Conservation (phyloP, 2,113 vertebrate species). For the Aspiorhynchus laticeps region DNA sequence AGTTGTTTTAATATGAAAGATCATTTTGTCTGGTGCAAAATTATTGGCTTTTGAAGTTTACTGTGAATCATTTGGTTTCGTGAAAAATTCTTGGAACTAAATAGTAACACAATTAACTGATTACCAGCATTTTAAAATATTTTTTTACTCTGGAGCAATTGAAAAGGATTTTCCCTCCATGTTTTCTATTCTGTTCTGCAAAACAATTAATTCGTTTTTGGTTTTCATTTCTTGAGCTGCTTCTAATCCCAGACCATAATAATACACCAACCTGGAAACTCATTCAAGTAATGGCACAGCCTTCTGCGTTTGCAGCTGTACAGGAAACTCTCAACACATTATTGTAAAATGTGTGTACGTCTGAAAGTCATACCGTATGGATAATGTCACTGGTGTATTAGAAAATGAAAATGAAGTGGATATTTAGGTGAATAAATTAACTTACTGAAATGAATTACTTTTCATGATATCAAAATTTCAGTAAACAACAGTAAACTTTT, state of each 20-base stretch:
- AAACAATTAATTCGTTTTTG: neutral
- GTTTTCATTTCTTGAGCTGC: neutral
- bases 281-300: neutral
- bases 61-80: neutral
- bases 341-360: neutral
- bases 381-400: neutral
- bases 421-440: neutral
- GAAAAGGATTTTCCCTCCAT: no score
- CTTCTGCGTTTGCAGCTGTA: neutral
- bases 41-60: neutral
- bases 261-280: constrained; percentile 6
- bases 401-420: neutral
- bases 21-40: neutral
- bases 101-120: neutral
- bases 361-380: neutral
- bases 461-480: neutral
- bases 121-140: neutral
- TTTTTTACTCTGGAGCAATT: neutral
- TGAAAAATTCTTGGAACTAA: neutral
- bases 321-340: neutral
- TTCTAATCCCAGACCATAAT: neutral
- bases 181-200: neutral
- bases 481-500: neutral
- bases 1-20: neutral
- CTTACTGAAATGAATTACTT: neutral